Evolutionary conservation across 2,888 invertebrate species (phyloP), one percentile per base, ranked within the genome.

Genomic region (Halictus ligatus): DNA sequence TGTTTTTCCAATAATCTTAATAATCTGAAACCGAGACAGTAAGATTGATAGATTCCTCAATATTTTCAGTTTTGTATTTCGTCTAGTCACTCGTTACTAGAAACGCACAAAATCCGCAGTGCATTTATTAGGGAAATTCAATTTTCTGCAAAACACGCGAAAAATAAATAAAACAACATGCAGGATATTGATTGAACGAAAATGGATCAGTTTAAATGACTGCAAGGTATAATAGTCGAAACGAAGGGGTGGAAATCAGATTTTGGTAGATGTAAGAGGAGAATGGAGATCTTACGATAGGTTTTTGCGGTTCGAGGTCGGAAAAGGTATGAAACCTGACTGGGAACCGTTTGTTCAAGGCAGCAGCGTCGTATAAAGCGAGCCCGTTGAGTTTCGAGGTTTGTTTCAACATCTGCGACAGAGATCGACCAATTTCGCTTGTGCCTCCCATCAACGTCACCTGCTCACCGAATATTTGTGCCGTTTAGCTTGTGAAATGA

Each of bases 391-490:
- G 46, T 73, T 78, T 86, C 12, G 75, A 69, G 2, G 12, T 80
- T 58, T 75, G 80, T 46, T 77, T 84, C 50, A 85, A 35, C 60
- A 90, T 78, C 29, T 80, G 83, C 13, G 86, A 82, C 15, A 86
- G 21, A 13, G 74, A 73, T 69, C 72, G 73, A 12, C 81, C 73
- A 12, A 85, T 48, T 79, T 81, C 85, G 10, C 81, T 83, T 21
- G 75, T 48, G 0, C 78, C 82, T 58, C 79, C 85, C 10, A 80
- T 69, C 77, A 89, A 69, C 40, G 73, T 79, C 72, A 75, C 75
- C 87, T 90, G 50, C 12, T 21, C 48, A 0, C 18, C n/a, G 1
- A 40, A 69, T 21, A 69, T 15, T 1, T 6, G 46, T 60, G 4
- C 12, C 64, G n/a, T 35, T 64, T 29, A 25, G 29, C 35, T 72